These are phyloP conservation scores for Chelonus insularis DNA, from an alignment of 1,140 invertebrate genomes.

Conservation along the genomic window DNA sequence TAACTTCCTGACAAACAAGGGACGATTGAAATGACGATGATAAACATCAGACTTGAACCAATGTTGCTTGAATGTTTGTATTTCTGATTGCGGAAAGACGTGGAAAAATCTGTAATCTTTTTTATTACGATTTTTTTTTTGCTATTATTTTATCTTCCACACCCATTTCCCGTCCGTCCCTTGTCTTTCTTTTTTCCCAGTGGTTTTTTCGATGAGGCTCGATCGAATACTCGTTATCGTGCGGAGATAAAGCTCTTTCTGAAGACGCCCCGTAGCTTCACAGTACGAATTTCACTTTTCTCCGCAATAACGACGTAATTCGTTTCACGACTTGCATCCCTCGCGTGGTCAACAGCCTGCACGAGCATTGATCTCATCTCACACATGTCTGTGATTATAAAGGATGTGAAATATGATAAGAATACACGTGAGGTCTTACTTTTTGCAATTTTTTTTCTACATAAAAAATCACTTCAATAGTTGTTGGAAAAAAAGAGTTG, in stretches of 20 bases:
- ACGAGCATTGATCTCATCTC: conserved; percentile 1
- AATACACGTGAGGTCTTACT: background rate
- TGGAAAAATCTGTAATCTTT: background rate
- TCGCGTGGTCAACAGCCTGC: background rate
- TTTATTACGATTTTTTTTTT: conserved; percentile 1
- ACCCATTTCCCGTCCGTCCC: background rate
- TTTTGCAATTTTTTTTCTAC: too few species aligned
- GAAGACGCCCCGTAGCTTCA: background rate
- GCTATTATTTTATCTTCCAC: background rate
- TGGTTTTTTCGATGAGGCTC: background rate
- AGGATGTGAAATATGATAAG: background rate
- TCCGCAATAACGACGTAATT: conserved; percentile 13
- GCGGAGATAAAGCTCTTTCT: conserved; percentile 3
- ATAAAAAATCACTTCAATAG: too few species aligned
- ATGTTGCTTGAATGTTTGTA: conserved; percentile 3
- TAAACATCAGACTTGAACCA: conserved; percentile 13
- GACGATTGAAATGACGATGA: conserved; percentile 8
- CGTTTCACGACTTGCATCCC: conserved; percentile 4
- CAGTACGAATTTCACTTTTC: conserved; percentile 15
- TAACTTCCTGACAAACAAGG: background rate
- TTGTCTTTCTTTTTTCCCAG: background rate
- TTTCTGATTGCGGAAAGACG: background rate
- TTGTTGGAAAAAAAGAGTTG: too few species aligned
- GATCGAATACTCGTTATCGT: conserved; percentile 23
- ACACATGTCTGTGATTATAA: background rate